These are phyloP conservation scores for Thaleichthys pacificus DNA, from an alignment of 2,797 vertebrate genomes.

Conservation along the genomic window DNA sequence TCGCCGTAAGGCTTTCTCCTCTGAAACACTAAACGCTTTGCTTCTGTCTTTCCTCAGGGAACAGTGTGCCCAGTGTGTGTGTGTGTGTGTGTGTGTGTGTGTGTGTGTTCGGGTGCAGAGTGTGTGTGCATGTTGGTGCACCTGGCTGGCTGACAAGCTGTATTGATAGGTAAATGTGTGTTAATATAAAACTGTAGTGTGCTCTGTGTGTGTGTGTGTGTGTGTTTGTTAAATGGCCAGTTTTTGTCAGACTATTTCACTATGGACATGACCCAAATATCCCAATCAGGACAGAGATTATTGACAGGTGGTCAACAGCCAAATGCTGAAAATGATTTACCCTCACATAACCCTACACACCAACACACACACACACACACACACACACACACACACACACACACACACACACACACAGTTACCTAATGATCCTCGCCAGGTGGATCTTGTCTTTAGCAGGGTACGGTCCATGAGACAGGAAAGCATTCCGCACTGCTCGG, in stretches of 20 bases:
- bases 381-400: slow-evolving; percentile 28
- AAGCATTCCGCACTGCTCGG: slow-evolving; percentile 88
- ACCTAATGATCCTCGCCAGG: slow-evolving; percentile 88
- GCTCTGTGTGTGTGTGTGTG: neutral
- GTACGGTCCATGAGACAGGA: slow-evolving; percentile 88
- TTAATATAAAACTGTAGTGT: neutral
- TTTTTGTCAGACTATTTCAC: slow-evolving; percentile 8
- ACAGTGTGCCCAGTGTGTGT: slow-evolving; percentile 13
- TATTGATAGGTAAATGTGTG: neutral
- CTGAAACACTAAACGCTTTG: slow-evolving; percentile 50
- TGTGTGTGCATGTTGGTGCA: neutral
- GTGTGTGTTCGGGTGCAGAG: neutral
- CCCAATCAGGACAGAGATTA: slow-evolving; percentile 33
- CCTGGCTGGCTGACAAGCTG: too few relatives aligned
- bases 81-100: slow-evolving; percentile 6
- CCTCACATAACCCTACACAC: neutral
- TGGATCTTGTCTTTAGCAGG: slow-evolving; percentile 95
- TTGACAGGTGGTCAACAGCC: slow-evolving; percentile 28
- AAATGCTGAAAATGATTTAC: slow-evolving; percentile 20
- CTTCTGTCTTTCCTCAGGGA: slow-evolving; percentile 28
- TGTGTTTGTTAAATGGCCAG: neutral
- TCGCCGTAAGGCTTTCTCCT: slow-evolving; percentile 53
- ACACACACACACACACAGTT: slow-evolving; percentile 36
- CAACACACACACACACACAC: slow-evolving; percentile 22
- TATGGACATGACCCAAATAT: slow-evolving; percentile 20